Conservation (phyloP, 2,797 vertebrate genomes). For the Ptychadena robeensis region DNA sequence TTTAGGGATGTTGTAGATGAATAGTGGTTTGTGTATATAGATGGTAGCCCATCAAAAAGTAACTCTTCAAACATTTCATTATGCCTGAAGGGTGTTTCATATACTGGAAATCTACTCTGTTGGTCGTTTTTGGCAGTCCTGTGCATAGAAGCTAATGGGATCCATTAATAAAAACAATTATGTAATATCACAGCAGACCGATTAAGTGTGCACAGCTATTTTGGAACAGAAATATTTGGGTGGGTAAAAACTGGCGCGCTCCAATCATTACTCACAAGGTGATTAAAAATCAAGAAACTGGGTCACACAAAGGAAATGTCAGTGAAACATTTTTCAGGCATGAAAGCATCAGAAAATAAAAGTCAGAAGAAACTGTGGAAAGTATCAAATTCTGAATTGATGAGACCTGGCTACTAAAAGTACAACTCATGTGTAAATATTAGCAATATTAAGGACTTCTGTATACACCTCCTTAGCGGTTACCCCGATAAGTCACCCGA, state of each 20-base stretch:
- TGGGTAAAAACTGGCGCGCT: conserved; percentile 15
- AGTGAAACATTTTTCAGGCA: background rate
- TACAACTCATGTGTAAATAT: background rate
- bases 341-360: conserved; percentile 3
- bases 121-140: conserved; percentile 11
- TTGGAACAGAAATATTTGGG: conserved; percentile 21
- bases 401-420: background rate
- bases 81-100: background rate
- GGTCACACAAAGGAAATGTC: conserved; percentile 40
- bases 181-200: conserved; percentile 22
- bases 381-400: background rate
- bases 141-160: background rate
- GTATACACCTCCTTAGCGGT: too few species aligned
- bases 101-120: conserved; percentile 30
- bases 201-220: background rate
- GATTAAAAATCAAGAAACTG: conserved; percentile 40
- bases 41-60: conserved; percentile 7
- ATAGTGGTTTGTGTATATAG: background rate
- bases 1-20: background rate
- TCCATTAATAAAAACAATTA: conserved; percentile 42
- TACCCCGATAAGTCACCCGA: too few species aligned
- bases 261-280: conserved; percentile 43
- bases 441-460: too few species aligned
- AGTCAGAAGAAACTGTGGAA: background rate
- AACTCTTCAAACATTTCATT: background rate